Base-by-base conservation (phyloP, 2,888 invertebrate genomes). In the Erebia palarica region DNA sequence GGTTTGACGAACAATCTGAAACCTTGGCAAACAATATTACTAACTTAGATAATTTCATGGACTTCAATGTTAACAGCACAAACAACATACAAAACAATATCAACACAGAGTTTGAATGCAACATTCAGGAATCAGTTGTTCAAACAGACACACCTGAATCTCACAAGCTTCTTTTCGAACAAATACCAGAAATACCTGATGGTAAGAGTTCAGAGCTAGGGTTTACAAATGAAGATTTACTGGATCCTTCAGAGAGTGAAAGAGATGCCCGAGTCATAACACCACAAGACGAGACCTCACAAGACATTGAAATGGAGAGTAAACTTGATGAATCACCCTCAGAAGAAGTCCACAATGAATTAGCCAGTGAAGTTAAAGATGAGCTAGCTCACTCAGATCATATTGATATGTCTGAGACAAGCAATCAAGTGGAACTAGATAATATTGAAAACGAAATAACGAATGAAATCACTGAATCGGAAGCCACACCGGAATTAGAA, bases 101-200 rank as follows among this genome's bases (percentile, higher is more conserved):
- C 55, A 84, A 88, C 76, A 81, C 84, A 60, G 87, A 89, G 76
- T 91, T 91, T 75, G 90, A 89, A 77, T 78, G 84, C 75, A 86
- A 85, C 76, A 78, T 85, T 73, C 81, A 86, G 73, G 87, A 88
- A 51, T 78, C 82, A 69, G 84, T 90, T 8, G 77, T 84, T 66
- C 92, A 88, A 73, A 92, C 93, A 53, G 93, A 93, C 72, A 92
- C 93, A 42, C 93, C 93, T 27, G 93, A 93, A 86, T 93, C 93
- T 85, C 92, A 93, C 77, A 93, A 93, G 77, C 81, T 93, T 66
- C 79, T 93, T 13, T 93, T 92, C 79, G 93, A 93, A 82, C 92
- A 93, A 82, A 93, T 93, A 77, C 93, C 93, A 27, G 93, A 93
- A 86, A 92, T 92, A 76, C 93, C 93, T 53, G 92, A 92, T 78